A percentile compares a stretch with the other conserved stretches of the same genome.
Conservation (phyloP, 2,888 invertebrate species). For the Lumbricus terrestris region DNA sequence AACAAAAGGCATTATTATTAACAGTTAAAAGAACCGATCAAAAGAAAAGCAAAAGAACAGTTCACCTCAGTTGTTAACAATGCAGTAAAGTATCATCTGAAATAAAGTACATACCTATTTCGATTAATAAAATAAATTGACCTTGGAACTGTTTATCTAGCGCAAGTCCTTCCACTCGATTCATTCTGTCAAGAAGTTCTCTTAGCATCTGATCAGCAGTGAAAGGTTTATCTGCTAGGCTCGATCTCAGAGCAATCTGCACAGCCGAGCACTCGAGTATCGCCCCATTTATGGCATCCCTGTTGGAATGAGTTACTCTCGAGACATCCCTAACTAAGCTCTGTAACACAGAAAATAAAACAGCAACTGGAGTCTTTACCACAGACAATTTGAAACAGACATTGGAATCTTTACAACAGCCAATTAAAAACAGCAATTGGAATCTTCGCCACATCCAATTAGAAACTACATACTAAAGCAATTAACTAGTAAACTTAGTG, state of each 20-base stretch:
- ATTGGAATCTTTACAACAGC: neutral
- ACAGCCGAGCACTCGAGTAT: slow-evolving; percentile 65
- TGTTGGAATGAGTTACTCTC: slow-evolving; percentile 67
- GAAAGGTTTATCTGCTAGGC: neutral
- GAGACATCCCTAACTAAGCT: slow-evolving; percentile 52
- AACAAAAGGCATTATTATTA: too few relatives aligned
- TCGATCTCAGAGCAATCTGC: slow-evolving; percentile 58
- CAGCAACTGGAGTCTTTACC: neutral
- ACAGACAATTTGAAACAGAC: too few relatives aligned
- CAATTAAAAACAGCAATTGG: neutral
- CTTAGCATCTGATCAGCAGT: neutral
- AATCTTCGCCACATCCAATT: neutral
- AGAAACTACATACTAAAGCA: neutral
- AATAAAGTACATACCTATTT: too few relatives aligned
- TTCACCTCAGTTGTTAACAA: too few relatives aligned
- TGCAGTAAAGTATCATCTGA: too few relatives aligned
- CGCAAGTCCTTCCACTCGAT: neutral
- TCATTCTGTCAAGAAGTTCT: neutral
- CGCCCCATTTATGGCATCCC: slow-evolving; percentile 59
- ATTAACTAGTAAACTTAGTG: too few relatives aligned
- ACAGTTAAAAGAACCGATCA: too few relatives aligned
- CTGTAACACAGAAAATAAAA: slow-evolving; percentile 36
- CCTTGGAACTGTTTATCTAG: too few relatives aligned
- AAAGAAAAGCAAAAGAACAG: too few relatives aligned
- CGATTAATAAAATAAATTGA: too few relatives aligned